phyloP scores from a whole-genome alignment of 2,888 invertebrate genomes.

The Caenorhabditis sp. region DNA sequence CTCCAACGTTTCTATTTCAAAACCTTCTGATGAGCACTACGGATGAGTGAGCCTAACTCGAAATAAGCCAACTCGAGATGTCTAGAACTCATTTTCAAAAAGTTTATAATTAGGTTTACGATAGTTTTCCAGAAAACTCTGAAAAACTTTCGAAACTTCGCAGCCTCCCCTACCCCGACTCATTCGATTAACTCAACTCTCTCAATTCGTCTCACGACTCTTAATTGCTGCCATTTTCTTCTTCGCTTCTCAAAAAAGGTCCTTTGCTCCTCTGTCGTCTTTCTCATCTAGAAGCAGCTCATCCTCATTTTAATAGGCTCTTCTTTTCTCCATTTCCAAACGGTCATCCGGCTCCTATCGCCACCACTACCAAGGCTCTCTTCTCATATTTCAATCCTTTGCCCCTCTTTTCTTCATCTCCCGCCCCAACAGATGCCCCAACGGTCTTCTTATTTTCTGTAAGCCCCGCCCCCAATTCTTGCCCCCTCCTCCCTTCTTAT shows the following conservation, averaged over 20 bases:
- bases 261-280: constrained; percentile 14
- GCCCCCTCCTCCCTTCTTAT: constrained; percentile 23
- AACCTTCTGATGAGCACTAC: too few relatives aligned
- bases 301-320: constrained; percentile 64
- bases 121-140: neutral
- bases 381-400: constrained; percentile 63
- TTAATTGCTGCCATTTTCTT: constrained; percentile 50
- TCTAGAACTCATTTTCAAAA: too few relatives aligned
- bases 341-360: constrained; percentile 52
- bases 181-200: constrained; percentile 49
- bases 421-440: constrained; percentile 53
- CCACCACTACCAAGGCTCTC: constrained; percentile 31
- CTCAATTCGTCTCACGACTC: constrained; percentile 48
- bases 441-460: constrained; percentile 46
- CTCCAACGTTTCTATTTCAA: too few relatives aligned
- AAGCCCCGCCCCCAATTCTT: constrained; percentile 48
- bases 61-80: too few relatives aligned
- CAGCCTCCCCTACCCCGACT: neutral
- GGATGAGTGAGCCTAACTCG: too few relatives aligned
- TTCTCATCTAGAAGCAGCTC: constrained; percentile 53
- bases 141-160: neutral
- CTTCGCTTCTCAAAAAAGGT: constrained; percentile 25
- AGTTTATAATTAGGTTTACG: too few relatives aligned
- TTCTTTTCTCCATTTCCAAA: constrained; percentile 16
- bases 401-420: constrained; percentile 28